These are phyloP conservation scores for Intellagama lesueurii DNA, from an alignment of 2,797 vertebrate species.

Conservation along the genomic window DNA sequence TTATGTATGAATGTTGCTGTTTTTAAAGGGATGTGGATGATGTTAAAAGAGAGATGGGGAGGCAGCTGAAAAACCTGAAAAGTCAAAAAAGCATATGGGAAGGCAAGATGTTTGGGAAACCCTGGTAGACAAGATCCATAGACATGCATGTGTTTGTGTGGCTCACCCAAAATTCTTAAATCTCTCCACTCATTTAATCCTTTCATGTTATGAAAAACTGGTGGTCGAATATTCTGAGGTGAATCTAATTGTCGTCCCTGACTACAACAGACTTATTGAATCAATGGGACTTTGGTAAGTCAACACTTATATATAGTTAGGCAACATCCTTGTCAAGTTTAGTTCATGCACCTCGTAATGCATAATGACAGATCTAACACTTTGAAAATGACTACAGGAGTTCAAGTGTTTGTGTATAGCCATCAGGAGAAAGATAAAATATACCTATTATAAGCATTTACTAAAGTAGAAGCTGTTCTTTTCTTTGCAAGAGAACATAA, in stretches of 20 bases:
- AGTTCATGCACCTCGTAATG: constrained; percentile 23
- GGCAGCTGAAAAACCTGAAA: too few species aligned
- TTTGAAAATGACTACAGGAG: constrained; percentile 30
- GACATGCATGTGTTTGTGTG: background rate
- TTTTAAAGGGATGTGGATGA: too few species aligned
- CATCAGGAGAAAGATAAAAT: constrained; percentile 35
- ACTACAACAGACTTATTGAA: too few species aligned
- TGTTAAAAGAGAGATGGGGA: too few species aligned
- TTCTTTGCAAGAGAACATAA: constrained; percentile 29
- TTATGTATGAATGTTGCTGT: too few species aligned
- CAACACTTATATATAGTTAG: constrained; percentile 10
- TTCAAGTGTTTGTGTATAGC: constrained; percentile 14
- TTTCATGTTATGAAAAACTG: background rate
- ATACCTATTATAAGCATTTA: background rate
- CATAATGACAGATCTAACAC: constrained; percentile 19
- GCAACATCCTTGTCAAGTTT: constrained; percentile 41
- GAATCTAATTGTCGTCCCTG: too few species aligned
- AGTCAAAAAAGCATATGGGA: too few species aligned
- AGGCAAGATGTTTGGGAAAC: background rate
- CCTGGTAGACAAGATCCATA: background rate
- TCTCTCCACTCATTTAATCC: background rate
- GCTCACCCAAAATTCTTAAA: background rate
- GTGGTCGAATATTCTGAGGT: too few species aligned
- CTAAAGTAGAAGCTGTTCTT: constrained; percentile 16
- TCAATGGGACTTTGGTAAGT: too few species aligned